Evolutionary conservation across 2,888 invertebrate species (phyloP), one percentile per base, ranked within the genome.

Genomic region (Heliconius ismenius): DNA sequence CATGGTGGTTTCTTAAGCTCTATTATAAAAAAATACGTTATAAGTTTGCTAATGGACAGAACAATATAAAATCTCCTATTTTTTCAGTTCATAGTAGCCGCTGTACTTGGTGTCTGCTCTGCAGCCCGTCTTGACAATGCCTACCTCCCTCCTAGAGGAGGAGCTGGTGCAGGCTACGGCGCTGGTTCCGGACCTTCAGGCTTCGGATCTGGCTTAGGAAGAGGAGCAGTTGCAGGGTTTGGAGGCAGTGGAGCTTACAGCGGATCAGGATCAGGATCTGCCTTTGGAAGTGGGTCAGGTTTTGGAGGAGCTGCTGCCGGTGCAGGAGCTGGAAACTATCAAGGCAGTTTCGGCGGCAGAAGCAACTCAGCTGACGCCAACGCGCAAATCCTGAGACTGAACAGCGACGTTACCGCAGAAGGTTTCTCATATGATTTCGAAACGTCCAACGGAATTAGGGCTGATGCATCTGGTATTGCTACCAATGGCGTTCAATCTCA

Each of bases 401-500:
- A 92, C 89, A 93, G 86, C 73, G 93, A 94, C 76, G 92, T 93
- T 15, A 93, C 91, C 21, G 92, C 92, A 77, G 94, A 94, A 64
- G 91, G 92, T 7, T 94, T 94, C 86, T 83, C 91, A 4, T 94
- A 93, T 81, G 92, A 93, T 83, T 94, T 92, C 79, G 94, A 94
- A 79, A 94, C 94, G 3, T 93, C 93, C 6, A 94, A 94, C 82
- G 94, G 94, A 1, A 94, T 94, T 85, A 90, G 91, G 36, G 94
- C 94, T 86, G 93, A 94, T 49, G 94, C 94, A 0, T 86, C 88
- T 10, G 94, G 94, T 11, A 91, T 92, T 0, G 94, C 93, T 64
- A 91, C 93, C 26, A 93, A 93, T 36, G 94, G 94, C 2, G 93
- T 94, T 0, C 93, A 93, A 82, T 92, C 92, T n/a, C 92, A 93